These are phyloP conservation scores for Nymphalis polychloros DNA, from an alignment of 2,888 invertebrate genomes.

Conservation along the genomic window DNA sequence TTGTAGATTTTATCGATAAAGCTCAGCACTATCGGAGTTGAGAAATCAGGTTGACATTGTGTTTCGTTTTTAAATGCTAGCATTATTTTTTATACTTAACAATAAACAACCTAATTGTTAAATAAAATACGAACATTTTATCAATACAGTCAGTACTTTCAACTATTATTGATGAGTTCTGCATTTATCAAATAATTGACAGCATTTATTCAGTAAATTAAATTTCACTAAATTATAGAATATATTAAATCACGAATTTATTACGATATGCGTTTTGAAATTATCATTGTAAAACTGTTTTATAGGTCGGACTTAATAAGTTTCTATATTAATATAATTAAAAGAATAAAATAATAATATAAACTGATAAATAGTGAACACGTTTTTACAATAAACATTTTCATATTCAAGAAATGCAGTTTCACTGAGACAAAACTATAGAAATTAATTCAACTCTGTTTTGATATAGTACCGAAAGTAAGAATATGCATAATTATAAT, in stretches of 20 bases:
- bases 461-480: constrained; percentile 1
- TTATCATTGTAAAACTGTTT: no score
- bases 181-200: no score
- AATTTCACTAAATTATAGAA: no score
- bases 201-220: no score
- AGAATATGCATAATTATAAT: not conserved
- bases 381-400: not conserved
- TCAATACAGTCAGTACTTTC: no score
- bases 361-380: not conserved
- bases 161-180: no score
- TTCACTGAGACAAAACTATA: not conserved
- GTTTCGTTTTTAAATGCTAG: constrained; percentile 6
- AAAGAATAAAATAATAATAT: not conserved
- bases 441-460: not conserved
- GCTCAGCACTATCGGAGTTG: constrained; percentile 15
- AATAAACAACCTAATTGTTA: no score
- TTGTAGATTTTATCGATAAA: constrained; percentile 31
- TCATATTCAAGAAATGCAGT: not conserved
- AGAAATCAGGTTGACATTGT: constrained; percentile 12
- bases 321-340: not conserved
- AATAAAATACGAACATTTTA: no score
- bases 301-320: no score
- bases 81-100: no score
- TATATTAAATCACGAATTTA: no score
- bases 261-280: no score